Percentiles rank a stretch among this genome's conserved stretches.
These are phyloP conservation scores for Cataglyphis livida DNA, from an alignment of 2,888 invertebrate genomes.

Conservation along the genomic window DNA sequence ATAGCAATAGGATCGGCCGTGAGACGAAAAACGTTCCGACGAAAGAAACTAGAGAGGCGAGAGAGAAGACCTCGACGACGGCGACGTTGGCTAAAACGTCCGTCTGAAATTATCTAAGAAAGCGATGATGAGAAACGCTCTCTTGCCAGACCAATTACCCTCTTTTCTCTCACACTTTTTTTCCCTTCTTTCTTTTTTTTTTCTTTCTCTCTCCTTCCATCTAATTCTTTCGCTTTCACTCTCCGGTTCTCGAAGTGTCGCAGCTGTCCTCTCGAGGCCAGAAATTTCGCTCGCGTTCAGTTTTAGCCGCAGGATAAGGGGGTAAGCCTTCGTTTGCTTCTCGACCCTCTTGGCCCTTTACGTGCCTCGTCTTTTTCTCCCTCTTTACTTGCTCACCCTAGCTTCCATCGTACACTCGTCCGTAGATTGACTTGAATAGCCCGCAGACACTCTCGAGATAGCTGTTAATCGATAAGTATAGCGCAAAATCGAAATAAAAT, in stretches of 20 bases:
- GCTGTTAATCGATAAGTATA: slow-evolving; percentile 42
- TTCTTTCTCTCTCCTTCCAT: slow-evolving; percentile 10
- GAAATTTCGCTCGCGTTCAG: slow-evolving; percentile 74
- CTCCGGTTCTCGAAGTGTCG: slow-evolving; percentile 56
- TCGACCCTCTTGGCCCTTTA: slow-evolving; percentile 20
- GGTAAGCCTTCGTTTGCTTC: slow-evolving; percentile 65
- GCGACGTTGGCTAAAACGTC: slow-evolving; percentile 72
- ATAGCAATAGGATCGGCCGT: slow-evolving; percentile 30
- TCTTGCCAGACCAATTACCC: slow-evolving; percentile 72
- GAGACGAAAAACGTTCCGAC: slow-evolving; percentile 59
- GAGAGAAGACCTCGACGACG: slow-evolving; percentile 33
- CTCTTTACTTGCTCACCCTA: slow-evolving; percentile 1
- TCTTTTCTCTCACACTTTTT: slow-evolving; percentile 60
- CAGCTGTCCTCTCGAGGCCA: slow-evolving; percentile 56
- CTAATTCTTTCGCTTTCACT: slow-evolving; percentile 26
- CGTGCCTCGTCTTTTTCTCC: slow-evolving; percentile 40
- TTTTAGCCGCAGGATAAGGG: slow-evolving; percentile 74
- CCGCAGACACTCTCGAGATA: slow-evolving; percentile 30
- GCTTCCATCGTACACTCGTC: slow-evolving; percentile 33
- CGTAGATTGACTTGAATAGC: slow-evolving; percentile 38
- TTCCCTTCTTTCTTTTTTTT: slow-evolving; percentile 16
- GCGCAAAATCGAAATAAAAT: slow-evolving; percentile 49
- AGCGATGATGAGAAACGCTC: slow-evolving; percentile 69
- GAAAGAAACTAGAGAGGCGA: slow-evolving; percentile 72
- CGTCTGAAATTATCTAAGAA: slow-evolving; percentile 77